These are phyloP conservation scores for Drosophila bipectinata DNA, from an alignment of 1,140 invertebrate species.

Conservation along the genomic window DNA sequence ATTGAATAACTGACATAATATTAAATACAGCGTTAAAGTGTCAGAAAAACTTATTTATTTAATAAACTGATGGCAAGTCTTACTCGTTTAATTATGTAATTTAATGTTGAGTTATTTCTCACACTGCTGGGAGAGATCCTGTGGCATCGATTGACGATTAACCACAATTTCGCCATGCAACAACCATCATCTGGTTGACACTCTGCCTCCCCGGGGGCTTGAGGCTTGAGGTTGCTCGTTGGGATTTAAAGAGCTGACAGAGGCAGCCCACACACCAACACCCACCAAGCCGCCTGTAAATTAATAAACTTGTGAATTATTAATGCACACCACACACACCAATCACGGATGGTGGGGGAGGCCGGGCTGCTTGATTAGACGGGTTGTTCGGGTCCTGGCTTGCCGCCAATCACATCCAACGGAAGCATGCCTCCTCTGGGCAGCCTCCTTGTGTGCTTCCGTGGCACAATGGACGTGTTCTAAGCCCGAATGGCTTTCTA, in stretches of 20 bases:
- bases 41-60: not conserved
- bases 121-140: slow-evolving; percentile 5
- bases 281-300: slow-evolving; percentile 54
- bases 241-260: slow-evolving; percentile 37
- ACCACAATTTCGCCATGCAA: slow-evolving; percentile 27
- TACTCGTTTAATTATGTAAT: not conserved
- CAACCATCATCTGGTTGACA: slow-evolving; percentile 23
- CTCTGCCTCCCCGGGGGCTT: not conserved
- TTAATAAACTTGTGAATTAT: slow-evolving; percentile 80
- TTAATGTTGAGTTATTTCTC: not conserved
- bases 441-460: slow-evolving; percentile 18
- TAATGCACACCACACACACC: slow-evolving; percentile 50
- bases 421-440: slow-evolving; percentile 27
- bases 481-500: slow-evolving; percentile 72
- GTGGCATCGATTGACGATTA: slow-evolving; percentile 37
- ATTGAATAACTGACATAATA: not conserved
- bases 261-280: slow-evolving; percentile 25
- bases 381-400: slow-evolving; percentile 19
- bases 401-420: slow-evolving; percentile 36
- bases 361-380: slow-evolving; percentile 19
- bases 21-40: not conserved
- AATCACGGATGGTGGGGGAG: not conserved
- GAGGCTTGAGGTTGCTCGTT: slow-evolving; percentile 20
- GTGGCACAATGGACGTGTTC: slow-evolving; percentile 44
- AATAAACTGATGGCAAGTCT: not conserved